Conservation (phyloP, 2,888 invertebrate species). For the Aporophyla nigra region DNA sequence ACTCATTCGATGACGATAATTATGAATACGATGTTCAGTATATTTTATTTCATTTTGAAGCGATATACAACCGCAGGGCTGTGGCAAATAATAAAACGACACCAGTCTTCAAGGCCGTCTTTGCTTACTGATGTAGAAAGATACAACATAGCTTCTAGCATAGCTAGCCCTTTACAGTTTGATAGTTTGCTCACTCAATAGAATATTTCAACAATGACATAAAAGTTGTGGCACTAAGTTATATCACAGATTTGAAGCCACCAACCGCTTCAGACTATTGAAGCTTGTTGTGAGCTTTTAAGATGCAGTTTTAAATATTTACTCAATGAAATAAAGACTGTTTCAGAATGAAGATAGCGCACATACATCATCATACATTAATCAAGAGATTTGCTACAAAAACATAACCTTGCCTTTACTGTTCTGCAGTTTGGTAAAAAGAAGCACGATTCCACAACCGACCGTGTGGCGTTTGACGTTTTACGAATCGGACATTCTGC, state of each 20-base stretch:
- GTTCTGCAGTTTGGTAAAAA: not conserved
- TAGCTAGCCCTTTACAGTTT: constrained; percentile 62
- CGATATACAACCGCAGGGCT: constrained; percentile 81
- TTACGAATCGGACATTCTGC: not conserved
- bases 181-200: constrained; percentile 16
- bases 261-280: not conserved
- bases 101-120: constrained; percentile 84
- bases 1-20: not conserved
- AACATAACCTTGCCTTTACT: not conserved
- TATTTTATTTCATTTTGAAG: constrained; percentile 66
- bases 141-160: constrained; percentile 75
- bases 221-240: not conserved
- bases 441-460: not conserved
- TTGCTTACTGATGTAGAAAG: constrained; percentile 87
- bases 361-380: too few species aligned
- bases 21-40: constrained; percentile 1
- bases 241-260: not conserved
- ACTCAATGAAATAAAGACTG: too few species aligned
- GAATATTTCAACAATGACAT: not conserved
- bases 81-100: constrained; percentile 86
- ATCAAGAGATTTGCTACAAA: not conserved
- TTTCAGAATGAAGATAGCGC: too few species aligned
- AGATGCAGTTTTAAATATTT: not conserved
- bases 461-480: not conserved
- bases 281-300: not conserved